phyloP scores from a whole-genome alignment of 2,113 vertebrate species.

The Rutilus rutilus region DNA sequence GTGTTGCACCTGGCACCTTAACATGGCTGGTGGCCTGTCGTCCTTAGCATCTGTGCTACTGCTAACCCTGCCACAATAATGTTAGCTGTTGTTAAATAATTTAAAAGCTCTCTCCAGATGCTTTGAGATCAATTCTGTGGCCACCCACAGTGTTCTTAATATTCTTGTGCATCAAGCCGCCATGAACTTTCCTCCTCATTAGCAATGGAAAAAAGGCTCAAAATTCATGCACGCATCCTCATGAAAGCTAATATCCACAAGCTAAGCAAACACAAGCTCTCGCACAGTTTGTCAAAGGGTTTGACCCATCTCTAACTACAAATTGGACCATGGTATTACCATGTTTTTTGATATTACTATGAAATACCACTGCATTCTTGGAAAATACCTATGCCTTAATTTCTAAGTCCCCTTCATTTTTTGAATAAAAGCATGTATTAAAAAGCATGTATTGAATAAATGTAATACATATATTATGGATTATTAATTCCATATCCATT shows the following conservation, averaged over 20 bases:
- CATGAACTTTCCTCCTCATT: constrained; percentile 22
- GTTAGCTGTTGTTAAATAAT: constrained; percentile 1
- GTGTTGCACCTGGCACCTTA: neutral
- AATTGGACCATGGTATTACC: neutral
- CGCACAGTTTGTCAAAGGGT: neutral
- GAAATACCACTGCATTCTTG: neutral
- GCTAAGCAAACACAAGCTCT: neutral
- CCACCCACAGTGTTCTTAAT: constrained; percentile 27
- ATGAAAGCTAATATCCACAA: neutral
- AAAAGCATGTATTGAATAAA: neutral
- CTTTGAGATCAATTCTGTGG: constrained; percentile 5
- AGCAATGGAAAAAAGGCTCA: neutral
- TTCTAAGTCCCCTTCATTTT: neutral
- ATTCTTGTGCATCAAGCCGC: neutral
- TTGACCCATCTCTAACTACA: neutral
- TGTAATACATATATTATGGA: neutral
- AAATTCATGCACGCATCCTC: constrained; percentile 4
- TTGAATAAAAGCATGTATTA: neutral
- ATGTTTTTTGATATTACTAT: neutral
- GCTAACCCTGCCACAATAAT: neutral
- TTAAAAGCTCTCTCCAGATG: constrained; percentile 1
- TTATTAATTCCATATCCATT: neutral
- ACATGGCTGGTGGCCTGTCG: neutral
- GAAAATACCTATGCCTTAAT: neutral
- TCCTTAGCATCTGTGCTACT: neutral